Evolutionary conservation across 1,140 invertebrate genomes (phyloP).

Genomic region (Drosophila elegans): DNA sequence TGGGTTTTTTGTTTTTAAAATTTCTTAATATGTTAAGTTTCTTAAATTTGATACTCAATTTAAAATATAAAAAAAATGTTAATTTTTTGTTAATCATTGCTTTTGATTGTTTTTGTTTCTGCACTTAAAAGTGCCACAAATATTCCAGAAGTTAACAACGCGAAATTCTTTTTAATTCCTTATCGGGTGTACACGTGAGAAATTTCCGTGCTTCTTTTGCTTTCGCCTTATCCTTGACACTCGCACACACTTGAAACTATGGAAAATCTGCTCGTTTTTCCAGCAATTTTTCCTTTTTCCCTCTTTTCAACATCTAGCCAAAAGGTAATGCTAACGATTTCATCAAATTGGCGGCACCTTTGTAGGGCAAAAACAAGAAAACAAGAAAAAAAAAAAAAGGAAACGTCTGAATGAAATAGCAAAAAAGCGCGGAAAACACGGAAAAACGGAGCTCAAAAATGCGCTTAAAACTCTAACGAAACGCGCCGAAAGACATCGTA

Average conservation of each 20-base stretch:
- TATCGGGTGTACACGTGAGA: constrained; percentile 12
- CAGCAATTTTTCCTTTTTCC: not conserved
- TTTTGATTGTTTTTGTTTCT: not conserved
- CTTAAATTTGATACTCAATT: not conserved
- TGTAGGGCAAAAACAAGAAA: not conserved
- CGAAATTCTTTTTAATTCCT: not conserved
- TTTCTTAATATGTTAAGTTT: too few species aligned
- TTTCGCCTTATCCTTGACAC: not conserved
- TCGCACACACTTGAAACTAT: not conserved
- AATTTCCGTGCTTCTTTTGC: constrained; percentile 1
- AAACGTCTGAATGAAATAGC: constrained; percentile 3
- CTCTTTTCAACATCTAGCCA: not conserved
- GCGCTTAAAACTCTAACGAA: constrained; percentile 38
- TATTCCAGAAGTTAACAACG: not conserved
- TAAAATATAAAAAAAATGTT: too few species aligned
- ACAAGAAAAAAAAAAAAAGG: not conserved
- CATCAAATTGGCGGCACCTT: constrained; percentile 58
- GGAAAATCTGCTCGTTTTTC: not conserved
- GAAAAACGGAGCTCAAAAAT: constrained; percentile 18
- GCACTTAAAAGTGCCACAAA: not conserved
- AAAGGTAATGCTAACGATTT: constrained; percentile 68
- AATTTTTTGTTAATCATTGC: too few species aligned
- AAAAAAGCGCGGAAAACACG: constrained; percentile 1
- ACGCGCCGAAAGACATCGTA: constrained; percentile 47
- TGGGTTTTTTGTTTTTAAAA: too few species aligned